Conservation (phyloP, 2,113 vertebrate genomes). For the Illadopsis cleaveri region DNA sequence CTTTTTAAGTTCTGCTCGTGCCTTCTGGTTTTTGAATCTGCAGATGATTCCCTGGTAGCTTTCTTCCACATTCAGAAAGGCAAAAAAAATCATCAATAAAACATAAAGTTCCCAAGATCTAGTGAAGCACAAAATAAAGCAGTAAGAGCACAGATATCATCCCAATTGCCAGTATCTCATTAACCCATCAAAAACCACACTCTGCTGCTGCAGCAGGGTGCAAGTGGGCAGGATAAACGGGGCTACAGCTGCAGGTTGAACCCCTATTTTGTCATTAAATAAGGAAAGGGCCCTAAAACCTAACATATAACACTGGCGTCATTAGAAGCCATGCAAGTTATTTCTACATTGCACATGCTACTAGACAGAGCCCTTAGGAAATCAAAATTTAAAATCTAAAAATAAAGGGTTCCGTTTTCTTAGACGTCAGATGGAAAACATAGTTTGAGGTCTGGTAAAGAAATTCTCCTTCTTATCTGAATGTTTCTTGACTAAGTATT, state of each 20-base stretch:
- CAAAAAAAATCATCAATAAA: neutral
- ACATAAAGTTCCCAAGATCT: neutral
- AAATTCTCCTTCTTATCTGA: neutral
- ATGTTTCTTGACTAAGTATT: neutral
- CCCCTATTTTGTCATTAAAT: neutral
- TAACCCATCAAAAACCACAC: neutral
- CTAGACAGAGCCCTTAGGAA: neutral
- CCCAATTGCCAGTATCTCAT: rapidly evolving
- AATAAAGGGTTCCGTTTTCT: neutral
- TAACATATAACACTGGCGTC: neutral
- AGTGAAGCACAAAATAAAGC: neutral
- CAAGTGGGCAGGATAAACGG: neutral
- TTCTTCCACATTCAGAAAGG: neutral
- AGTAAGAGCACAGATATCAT: neutral
- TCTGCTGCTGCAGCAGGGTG: neutral
- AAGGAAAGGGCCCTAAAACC: neutral
- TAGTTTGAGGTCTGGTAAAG: neutral
- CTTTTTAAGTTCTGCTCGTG: neutral
- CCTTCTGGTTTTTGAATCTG: neutral
- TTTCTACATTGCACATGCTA: neutral
- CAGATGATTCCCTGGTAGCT: neutral
- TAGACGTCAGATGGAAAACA: neutral
- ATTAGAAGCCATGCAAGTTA: neutral
- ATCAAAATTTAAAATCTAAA: neutral
- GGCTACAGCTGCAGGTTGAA: neutral